Base-by-base conservation (phyloP, 1,140 invertebrate species). In the Phocides pigmalion region DNA sequence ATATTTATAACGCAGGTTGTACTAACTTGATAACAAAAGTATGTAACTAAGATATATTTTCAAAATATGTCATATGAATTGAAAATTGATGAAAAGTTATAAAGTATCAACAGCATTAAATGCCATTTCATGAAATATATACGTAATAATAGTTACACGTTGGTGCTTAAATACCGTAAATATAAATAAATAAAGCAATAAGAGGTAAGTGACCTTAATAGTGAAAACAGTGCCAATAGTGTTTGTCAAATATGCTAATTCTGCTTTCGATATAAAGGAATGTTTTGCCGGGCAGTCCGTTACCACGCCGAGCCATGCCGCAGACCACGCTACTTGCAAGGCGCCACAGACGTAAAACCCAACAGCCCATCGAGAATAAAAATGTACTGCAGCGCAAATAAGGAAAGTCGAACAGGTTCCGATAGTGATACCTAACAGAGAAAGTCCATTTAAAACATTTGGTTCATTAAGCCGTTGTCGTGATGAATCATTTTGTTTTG, bases 251-350 rank as follows among this genome's bases (percentile, higher is more conserved):
- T 95, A 96, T 1, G 80, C 71, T 41, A 93, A 93, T 85, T 98
- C 97, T 35, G 94, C 92, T 50, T 94, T 90, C 0, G 93, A 94
- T 68, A 98, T 98, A 11, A 93, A 93, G 5, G 93, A 94, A 90
- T 98, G 97, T 47, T 91, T 73, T 8, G 94, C 93, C 0, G 98
- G 97, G 8, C 93, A 93, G 78, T 96, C 95, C 3, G 93, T 92
- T 0, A 95, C 93, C 4, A 95, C 62, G 17, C 92, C 84, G 32
- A 95, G 87, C 95, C 95, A 97, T 0, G 93, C 17, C 0, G 84
- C 72, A 25, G 92, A 93, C 90, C 95, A 96, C 3, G 93, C n/a
- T 0, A 95, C 64, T 68, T 94, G 94, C 1, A 94, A 76, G 4
- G 89, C 86, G 46, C 94, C 96, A 2, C 94, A 93, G 2, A 94